Conservation (phyloP, 37 sponge, comb jelly and placozoan genomes). For the Cladorhizidae sp. region DNA sequence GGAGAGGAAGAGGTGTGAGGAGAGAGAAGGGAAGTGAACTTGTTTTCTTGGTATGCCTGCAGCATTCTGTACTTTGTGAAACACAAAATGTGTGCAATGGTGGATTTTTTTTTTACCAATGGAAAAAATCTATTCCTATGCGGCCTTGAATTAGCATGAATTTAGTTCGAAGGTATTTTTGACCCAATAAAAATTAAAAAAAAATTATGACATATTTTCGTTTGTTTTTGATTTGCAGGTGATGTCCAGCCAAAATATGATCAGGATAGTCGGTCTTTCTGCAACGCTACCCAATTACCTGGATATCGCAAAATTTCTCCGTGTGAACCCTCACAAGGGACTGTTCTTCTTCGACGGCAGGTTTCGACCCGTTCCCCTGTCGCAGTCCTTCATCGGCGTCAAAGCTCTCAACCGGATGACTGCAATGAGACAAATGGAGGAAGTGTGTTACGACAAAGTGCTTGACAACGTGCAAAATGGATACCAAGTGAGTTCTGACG, state of each 20-base stretch:
- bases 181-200: too few relatives aligned
- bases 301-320: conserved; percentile 92
- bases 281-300: conserved; percentile 98
- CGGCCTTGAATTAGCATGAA: too few relatives aligned
- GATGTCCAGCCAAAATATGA: conserved; percentile 93
- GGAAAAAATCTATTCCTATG: too few relatives aligned
- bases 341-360: conserved; percentile 96
- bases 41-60: too few relatives aligned
- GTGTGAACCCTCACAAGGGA: conserved; percentile 88
- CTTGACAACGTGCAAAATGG: conserved; percentile 73
- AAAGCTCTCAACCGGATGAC: conserved; percentile 74
- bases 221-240: too few relatives aligned
- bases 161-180: too few relatives aligned
- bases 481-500: conserved; percentile 87
- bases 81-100: too few relatives aligned
- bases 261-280: conserved; percentile 97
- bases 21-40: too few relatives aligned
- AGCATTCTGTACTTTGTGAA: too few relatives aligned
- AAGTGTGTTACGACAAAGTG: conserved; percentile 95
- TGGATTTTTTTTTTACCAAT: too few relatives aligned
- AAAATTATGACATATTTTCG: too few relatives aligned
- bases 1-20: too few relatives aligned
- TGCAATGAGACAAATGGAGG: conserved; percentile 88
- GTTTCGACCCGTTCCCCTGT: conserved; percentile 96
- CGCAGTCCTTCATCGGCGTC: conserved; percentile 89